Percentiles rank a stretch among this genome's conserved stretches.
Evolutionary conservation across 1,140 invertebrate species (phyloP).

Genomic region (Bombyx mori): ASM3026992v2 NC_085129.1:9314001-9314500

Average conservation of each 20-base stretch:
- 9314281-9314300: too few relatives aligned
- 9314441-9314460: too few relatives aligned
- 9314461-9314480: too few relatives aligned
- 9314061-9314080: conserved; percentile 53
- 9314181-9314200: conserved; percentile 32
- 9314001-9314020: conserved; percentile 60
- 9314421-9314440: too few relatives aligned
- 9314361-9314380: too few relatives aligned
- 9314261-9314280: not conserved
- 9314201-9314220: conserved; percentile 27
- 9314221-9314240: conserved; percentile 25
- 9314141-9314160: conserved; percentile 45
- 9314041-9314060: conserved; percentile 58
- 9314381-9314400: too few relatives aligned
- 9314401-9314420: too few relatives aligned
- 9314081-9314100: conserved; percentile 52
- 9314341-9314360: too few relatives aligned
- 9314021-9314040: conserved; percentile 64
- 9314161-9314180: conserved; percentile 46
- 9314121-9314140: conserved; percentile 64
- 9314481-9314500: too few relatives aligned
- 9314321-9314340: too few relatives aligned
- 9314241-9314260: conserved; percentile 13
- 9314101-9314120: conserved; percentile 35
- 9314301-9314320: too few relatives aligned